A percentile compares a stretch with the other conserved stretches of the same genome.
phyloP scores from a whole-genome alignment of 2,797 vertebrate species.

The Octomys mimax region DNA sequence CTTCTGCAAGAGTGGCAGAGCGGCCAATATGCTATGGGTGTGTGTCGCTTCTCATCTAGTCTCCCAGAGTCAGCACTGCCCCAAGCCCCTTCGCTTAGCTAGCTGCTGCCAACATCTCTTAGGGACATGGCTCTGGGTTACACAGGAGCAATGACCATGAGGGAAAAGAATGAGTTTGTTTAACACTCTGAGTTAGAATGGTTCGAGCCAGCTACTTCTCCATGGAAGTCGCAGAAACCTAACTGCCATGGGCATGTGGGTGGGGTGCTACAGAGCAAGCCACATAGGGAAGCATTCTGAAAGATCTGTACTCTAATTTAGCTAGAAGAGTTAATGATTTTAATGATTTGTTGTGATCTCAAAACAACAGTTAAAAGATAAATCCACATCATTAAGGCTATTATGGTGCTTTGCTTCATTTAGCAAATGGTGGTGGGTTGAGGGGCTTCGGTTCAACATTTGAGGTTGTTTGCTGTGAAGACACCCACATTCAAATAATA shows the following conservation, averaged over 20 bases:
- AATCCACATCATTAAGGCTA: constrained; percentile 90
- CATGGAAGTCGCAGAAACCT: constrained; percentile 82
- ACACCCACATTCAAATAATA: constrained; percentile 86
- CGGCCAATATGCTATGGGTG: neutral
- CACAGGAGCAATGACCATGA: neutral
- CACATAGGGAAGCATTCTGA: constrained; percentile 78
- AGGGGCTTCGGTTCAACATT: constrained; percentile 64
- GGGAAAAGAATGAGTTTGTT: constrained; percentile 58
- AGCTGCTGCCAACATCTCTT: neutral
- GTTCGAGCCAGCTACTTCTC: constrained; percentile 77
- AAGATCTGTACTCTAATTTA: constrained; percentile 89
- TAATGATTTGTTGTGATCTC: constrained; percentile 92
- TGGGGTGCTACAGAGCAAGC: constrained; percentile 74
- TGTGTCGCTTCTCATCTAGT: too few species aligned
- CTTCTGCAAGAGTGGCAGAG: neutral
- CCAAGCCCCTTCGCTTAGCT: neutral
- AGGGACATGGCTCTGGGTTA: neutral
- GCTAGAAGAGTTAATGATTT: constrained; percentile 89
- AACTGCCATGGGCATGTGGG: constrained; percentile 63
- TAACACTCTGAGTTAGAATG: constrained; percentile 80
- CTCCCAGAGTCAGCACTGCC: constrained; percentile 6
- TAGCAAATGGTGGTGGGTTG: constrained; percentile 86
- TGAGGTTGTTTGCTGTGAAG: constrained; percentile 78
- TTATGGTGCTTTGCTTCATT: constrained; percentile 91
- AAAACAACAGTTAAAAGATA: constrained; percentile 90